phyloP scores from a whole-genome alignment of 1,140 invertebrate genomes.

The Panagrolaimus sp. region DNA sequence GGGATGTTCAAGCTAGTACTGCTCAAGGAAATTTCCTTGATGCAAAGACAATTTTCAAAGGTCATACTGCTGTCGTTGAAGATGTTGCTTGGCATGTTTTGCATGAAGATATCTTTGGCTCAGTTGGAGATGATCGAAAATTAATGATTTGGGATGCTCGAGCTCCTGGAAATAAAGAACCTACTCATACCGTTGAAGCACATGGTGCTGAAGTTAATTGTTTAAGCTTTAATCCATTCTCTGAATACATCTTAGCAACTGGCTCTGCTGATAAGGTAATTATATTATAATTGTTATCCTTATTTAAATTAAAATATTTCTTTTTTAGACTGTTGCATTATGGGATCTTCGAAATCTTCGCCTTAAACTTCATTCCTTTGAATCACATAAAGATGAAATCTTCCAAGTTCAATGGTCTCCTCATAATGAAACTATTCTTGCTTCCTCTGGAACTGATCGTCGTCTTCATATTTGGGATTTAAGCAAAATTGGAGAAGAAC shows the following conservation, averaged over 20 bases:
- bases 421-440: slow-evolving; percentile 98
- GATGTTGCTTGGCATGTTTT: slow-evolving; percentile 98
- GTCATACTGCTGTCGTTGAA: slow-evolving; percentile 97
- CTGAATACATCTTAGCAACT: slow-evolving; percentile 96
- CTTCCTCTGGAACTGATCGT: slow-evolving; percentile 94
- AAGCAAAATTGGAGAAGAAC: slow-evolving; percentile 97
- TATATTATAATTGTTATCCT: not conserved
- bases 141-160: slow-evolving; percentile 99
- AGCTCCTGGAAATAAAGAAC: slow-evolving; percentile 89
- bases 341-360: slow-evolving; percentile 97
- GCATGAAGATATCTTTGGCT: slow-evolving; percentile 95
- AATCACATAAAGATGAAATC: slow-evolving; percentile 99
- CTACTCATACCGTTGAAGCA: slow-evolving; percentile 95
- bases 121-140: slow-evolving; percentile 98
- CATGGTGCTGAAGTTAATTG: slow-evolving; percentile 99
- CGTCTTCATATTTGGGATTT: slow-evolving; percentile 98
- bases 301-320: not conserved
- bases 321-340: slow-evolving; percentile 71
- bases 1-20: slow-evolving; percentile 81
- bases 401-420: slow-evolving; percentile 99
- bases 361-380: slow-evolving; percentile 95
- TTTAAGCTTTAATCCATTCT: slow-evolving; percentile 97
- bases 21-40: slow-evolving; percentile 90
- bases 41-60: slow-evolving; percentile 92
- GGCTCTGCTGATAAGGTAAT: slow-evolving; percentile 86